A percentile compares a stretch with the other conserved stretches of the same genome.
These are phyloP conservation scores for Balaeniceps rex DNA, from an alignment of 2,113 vertebrate species.

Conservation along the genomic window DNA sequence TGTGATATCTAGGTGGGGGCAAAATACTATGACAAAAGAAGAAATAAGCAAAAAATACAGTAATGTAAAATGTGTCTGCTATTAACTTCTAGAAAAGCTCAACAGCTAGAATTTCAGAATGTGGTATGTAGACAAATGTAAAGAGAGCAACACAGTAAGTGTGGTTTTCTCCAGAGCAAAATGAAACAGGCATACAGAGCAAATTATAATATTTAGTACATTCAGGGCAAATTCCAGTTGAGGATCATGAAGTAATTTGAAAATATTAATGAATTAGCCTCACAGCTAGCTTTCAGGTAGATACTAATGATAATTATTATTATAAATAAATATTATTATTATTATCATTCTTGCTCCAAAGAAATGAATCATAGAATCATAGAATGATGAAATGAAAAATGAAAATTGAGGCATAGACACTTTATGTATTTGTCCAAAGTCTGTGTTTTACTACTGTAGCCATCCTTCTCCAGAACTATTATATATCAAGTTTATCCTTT, in stretches of 20 bases:
- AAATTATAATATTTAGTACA: slow-evolving; percentile 19
- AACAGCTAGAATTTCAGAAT: not conserved
- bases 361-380: no score
- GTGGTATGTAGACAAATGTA: not conserved
- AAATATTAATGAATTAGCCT: slow-evolving; percentile 32
- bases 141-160: not conserved
- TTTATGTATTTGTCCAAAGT: not conserved
- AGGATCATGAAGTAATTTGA: slow-evolving; percentile 19
- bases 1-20: no score
- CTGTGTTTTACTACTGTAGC: not conserved
- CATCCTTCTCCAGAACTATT: not conserved
- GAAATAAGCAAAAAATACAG: not conserved
- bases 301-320: slow-evolving; percentile 12
- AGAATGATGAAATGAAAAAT: no score
- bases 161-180: not conserved
- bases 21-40: not conserved
- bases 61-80: not conserved
- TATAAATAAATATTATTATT: not conserved
- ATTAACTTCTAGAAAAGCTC: not conserved
- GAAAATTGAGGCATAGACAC: not conserved
- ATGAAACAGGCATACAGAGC: not conserved
- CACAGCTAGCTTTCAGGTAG: slow-evolving; percentile 23
- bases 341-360: not conserved
- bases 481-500: not conserved
- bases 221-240: not conserved